These are phyloP conservation scores for Uropetala carovei DNA, from an alignment of 2,888 invertebrate genomes.

Conservation along the genomic window DNA sequence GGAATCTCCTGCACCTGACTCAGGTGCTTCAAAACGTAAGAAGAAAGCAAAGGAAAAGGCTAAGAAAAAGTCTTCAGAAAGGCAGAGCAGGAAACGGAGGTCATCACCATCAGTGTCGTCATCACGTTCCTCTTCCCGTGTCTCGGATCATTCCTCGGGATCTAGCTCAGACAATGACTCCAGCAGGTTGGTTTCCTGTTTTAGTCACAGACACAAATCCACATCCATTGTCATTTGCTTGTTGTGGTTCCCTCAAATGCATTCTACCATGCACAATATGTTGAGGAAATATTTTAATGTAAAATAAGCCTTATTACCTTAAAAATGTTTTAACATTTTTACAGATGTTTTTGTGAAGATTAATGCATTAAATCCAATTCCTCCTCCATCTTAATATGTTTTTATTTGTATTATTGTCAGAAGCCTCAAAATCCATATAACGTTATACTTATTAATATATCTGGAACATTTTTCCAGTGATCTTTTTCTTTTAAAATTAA, in stretches of 20 bases:
- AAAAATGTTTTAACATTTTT: too few species aligned
- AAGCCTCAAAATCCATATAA: too few species aligned
- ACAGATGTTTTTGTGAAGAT: too few species aligned
- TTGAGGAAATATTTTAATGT: neutral
- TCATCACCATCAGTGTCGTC: slow-evolving; percentile 64
- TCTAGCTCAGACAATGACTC: slow-evolving; percentile 72
- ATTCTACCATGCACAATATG: slow-evolving; percentile 43
- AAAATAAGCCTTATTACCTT: too few species aligned
- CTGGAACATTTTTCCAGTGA: too few species aligned
- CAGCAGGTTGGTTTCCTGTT: slow-evolving; percentile 72
- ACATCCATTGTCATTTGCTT: too few species aligned
- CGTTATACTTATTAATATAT: too few species aligned
- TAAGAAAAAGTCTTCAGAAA: slow-evolving; percentile 61
- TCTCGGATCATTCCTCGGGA: slow-evolving; percentile 66
- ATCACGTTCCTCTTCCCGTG: slow-evolving; percentile 66
- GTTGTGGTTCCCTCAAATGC: neutral
- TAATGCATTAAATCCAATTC: too few species aligned
- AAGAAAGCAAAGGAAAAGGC: slow-evolving; percentile 61
- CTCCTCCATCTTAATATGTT: too few species aligned
- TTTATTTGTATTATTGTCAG: too few species aligned
- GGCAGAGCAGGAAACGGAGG: slow-evolving; percentile 45
- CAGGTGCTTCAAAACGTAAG: slow-evolving; percentile 42
- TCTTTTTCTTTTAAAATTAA: too few species aligned
- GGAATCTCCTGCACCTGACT: slow-evolving; percentile 53
- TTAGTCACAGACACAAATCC: neutral